phyloP scores from a whole-genome alignment of 2,113 vertebrate species.

The Lagenorhynchus albirostris region DNA sequence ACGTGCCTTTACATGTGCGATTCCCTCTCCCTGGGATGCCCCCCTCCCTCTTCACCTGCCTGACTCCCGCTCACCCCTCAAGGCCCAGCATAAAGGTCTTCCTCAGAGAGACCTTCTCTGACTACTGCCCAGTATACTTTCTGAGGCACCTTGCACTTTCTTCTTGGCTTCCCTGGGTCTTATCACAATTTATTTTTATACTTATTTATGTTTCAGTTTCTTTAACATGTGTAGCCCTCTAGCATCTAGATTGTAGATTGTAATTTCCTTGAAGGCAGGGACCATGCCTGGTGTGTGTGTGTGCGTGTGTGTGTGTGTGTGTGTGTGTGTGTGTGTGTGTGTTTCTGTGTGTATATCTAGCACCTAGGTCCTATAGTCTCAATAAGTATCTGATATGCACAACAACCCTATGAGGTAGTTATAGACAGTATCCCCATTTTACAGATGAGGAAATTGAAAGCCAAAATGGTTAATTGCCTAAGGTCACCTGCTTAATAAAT shows the following conservation, averaged over 20 bases:
- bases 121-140: not conserved
- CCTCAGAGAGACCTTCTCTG: not conserved
- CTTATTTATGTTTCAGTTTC: not conserved
- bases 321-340: not conserved
- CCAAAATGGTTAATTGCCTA: not conserved
- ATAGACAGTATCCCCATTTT: not conserved
- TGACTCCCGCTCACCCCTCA: not conserved
- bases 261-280: not conserved
- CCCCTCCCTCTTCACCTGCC: not conserved
- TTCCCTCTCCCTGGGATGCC: not conserved
- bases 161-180: not conserved
- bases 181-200: not conserved
- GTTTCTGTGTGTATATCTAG: not conserved
- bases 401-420: not conserved
- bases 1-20: rapidly evolving
- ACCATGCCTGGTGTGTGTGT: not conserved
- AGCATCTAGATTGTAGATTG: not conserved
- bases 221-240: not conserved
- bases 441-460: not conserved
- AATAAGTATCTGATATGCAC: not conserved
- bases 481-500: not conserved
- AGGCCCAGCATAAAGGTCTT: not conserved
- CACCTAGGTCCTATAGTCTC: not conserved
- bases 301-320: not conserved
- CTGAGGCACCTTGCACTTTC: not conserved